These are phyloP conservation scores for Bucorvus abyssinicus DNA, from an alignment of 2,797 vertebrate genomes.

Conservation along the genomic window DNA sequence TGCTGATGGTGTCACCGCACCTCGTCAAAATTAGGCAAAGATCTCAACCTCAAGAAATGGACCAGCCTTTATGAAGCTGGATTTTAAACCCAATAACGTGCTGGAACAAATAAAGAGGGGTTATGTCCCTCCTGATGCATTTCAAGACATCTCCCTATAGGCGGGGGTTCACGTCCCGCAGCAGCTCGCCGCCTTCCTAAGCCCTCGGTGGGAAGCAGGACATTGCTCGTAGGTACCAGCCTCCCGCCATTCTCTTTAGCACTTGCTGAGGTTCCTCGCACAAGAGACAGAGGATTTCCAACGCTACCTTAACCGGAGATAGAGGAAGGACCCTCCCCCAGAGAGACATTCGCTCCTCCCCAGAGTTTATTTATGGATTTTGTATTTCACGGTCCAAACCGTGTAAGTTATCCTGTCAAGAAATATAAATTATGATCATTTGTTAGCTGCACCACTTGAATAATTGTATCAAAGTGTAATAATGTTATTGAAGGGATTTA, in stretches of 20 bases:
- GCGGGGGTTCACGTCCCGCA: background rate
- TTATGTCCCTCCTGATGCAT: background rate
- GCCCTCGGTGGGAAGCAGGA: background rate
- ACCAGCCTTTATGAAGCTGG: background rate
- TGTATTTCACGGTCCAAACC: background rate
- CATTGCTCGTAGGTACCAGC: conserved; percentile 1
- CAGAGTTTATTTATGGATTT: conserved; percentile 19
- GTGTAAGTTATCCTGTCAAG: conserved; percentile 7
- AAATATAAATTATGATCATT: conserved; percentile 48
- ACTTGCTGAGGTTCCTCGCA: background rate
- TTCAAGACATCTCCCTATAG: background rate
- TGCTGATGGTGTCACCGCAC: background rate
- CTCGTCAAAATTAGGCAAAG: background rate
- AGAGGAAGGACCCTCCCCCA: background rate
- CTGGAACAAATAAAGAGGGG: background rate
- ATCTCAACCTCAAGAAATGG: background rate
- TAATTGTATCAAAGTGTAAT: conserved; percentile 31
- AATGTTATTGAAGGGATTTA: conserved; percentile 59
- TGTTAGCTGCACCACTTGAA: conserved; percentile 26
- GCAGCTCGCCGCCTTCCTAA: background rate
- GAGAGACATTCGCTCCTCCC: background rate
- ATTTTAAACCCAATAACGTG: background rate
- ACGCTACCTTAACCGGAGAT: background rate
- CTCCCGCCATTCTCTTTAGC: background rate
- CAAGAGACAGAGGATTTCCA: background rate